A percentile compares a stretch with the other conserved stretches of the same genome.
phyloP scores from a whole-genome alignment of 2,888 invertebrate species.

The Melipona beecheii region DNA sequence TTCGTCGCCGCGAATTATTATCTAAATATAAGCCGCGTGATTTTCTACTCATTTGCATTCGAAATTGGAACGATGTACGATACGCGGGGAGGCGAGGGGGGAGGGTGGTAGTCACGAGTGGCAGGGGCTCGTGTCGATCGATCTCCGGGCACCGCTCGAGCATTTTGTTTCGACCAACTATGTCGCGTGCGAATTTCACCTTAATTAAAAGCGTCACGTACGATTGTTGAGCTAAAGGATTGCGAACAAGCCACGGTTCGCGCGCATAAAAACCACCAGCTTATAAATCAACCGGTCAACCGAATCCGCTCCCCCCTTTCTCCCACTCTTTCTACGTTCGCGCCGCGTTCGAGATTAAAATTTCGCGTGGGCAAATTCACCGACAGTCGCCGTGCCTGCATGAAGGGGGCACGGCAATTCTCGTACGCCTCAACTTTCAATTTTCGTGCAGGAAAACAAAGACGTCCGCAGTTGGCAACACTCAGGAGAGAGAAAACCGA shows the following conservation, averaged over 20 bases:
- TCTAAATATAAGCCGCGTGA: conserved; percentile 29
- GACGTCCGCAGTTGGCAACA: not conserved
- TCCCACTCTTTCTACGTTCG: not conserved
- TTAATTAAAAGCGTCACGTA: conserved; percentile 67
- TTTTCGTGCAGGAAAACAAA: not conserved
- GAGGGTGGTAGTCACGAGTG: no score
- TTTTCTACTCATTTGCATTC: conserved; percentile 45
- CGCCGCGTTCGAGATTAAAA: not conserved
- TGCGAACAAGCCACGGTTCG: conserved; percentile 23
- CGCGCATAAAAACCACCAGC: conserved; percentile 38
- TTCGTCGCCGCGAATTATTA: conserved; percentile 44
- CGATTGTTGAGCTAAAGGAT: conserved; percentile 48
- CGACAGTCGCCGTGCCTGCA: not conserved
- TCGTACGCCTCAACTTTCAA: not conserved
- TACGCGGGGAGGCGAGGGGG: not conserved
- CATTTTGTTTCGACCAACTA: conserved; percentile 43
- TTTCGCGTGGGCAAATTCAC: not conserved
- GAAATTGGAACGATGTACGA: conserved; percentile 59
- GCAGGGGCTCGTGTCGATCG: conserved; percentile 36
- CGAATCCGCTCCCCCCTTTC: conserved; percentile 5
- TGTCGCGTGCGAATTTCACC: conserved; percentile 63
- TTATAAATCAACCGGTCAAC: conserved; percentile 33
- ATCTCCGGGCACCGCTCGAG: conserved; percentile 35
- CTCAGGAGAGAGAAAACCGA: not conserved
- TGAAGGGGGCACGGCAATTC: not conserved